Evolutionary conservation across 2,113 vertebrate genomes (phyloP).

Genomic region (Amphiprion percula): DNA sequence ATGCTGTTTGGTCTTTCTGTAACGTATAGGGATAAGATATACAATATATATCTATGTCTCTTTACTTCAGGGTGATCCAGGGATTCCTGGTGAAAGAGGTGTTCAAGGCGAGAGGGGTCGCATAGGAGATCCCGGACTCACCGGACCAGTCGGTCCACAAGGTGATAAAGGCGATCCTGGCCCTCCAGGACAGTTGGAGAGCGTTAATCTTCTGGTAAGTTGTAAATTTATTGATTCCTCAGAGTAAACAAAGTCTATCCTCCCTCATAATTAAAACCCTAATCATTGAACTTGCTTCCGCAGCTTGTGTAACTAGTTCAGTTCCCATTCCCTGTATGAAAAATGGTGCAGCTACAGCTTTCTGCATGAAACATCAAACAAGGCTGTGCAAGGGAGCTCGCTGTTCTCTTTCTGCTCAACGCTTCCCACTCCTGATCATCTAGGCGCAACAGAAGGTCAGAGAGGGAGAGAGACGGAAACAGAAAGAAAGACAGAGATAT

Average conservation of each 20-base stretch:
- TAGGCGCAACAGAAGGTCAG: conserved; percentile 71
- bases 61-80: conserved; percentile 91
- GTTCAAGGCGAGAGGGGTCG: conserved; percentile 94
- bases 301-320: conserved; percentile 51
- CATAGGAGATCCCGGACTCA: conserved; percentile 86
- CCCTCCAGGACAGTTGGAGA: conserved; percentile 84
- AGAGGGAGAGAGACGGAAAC: conserved; percentile 61
- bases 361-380: conserved; percentile 70
- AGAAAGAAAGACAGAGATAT: conserved; percentile 63
- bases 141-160: conserved; percentile 81
- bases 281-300: conserved; percentile 5
- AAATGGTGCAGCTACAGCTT: conserved; percentile 54
- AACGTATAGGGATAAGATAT: background rate
- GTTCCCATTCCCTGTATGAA: conserved; percentile 37
- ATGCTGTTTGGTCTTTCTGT: background rate
- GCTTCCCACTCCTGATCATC: conserved; percentile 74
- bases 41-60: conserved; percentile 17
- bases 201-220: conserved; percentile 82
- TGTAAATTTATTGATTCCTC: background rate
- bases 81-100: conserved; percentile 94
- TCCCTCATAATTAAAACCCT: conserved; percentile 24
- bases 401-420: conserved; percentile 63
- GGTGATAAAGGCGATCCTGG: conserved; percentile 91
- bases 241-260: conserved; percentile 8
- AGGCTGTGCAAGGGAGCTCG: conserved; percentile 56